These are phyloP conservation scores for Urocolius indicus DNA, from an alignment of 2,113 vertebrate species.

Conservation along the genomic window DNA sequence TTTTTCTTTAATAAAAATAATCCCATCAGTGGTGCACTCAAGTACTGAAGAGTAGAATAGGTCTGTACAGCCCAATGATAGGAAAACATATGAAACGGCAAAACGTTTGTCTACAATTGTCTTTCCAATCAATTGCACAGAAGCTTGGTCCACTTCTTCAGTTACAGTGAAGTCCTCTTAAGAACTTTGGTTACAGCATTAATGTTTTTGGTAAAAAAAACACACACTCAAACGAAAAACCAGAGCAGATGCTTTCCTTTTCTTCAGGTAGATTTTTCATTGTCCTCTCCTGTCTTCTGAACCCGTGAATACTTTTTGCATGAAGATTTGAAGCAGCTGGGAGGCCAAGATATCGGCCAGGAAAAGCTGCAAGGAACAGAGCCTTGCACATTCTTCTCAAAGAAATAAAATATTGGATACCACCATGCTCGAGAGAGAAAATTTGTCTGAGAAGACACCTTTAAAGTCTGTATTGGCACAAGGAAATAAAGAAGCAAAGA, in stretches of 20 bases:
- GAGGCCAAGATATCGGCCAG: conserved; percentile 93
- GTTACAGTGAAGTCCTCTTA: conserved; percentile 64
- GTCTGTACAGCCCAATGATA: conserved; percentile 44
- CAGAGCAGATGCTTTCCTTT: conserved; percentile 34
- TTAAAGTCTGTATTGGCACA: conserved; percentile 83
- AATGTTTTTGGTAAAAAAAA: conserved; percentile 52
- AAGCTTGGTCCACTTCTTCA: conserved; percentile 77
- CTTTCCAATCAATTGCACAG: conserved; percentile 64
- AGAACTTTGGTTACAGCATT: conserved; percentile 79
- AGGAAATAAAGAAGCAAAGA: not conserved
- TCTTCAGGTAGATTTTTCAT: conserved; percentile 82
- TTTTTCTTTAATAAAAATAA: conserved; percentile 16
- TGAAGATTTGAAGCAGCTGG: conserved; percentile 93
- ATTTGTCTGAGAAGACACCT: conserved; percentile 89
- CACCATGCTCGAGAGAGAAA: conserved; percentile 97
- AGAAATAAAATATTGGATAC: conserved; percentile 95
- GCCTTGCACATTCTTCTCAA: conserved; percentile 95
- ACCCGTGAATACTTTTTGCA: conserved; percentile 97
- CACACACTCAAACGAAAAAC: not conserved
- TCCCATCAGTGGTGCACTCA: not conserved
- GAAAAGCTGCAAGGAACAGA: conserved; percentile 92
- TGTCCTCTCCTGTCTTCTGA: conserved; percentile 86
- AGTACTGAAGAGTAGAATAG: conserved; percentile 57
- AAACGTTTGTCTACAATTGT: conserved; percentile 5
- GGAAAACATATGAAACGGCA: conserved; percentile 44